Conservation (phyloP, 2,888 invertebrate species). For the Punctoribates punctum region DNA sequence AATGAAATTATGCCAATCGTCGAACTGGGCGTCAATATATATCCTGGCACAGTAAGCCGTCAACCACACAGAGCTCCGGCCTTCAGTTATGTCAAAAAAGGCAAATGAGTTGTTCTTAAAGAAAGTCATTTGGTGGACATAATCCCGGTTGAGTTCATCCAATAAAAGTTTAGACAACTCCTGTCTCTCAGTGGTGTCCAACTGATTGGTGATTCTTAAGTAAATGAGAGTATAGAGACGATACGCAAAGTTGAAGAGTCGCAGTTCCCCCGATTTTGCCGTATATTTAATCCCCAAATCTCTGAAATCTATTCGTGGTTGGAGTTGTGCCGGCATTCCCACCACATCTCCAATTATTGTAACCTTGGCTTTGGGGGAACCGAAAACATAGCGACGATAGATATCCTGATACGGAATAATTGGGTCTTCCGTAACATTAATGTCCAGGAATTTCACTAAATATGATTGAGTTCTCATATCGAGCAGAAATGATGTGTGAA, state of each 20-base stretch:
- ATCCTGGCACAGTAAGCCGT: conserved; percentile 58
- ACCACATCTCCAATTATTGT: conserved; percentile 55
- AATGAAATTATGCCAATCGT: conserved; percentile 60
- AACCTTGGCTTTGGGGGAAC: conserved; percentile 57
- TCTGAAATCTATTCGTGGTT: conserved; percentile 39
- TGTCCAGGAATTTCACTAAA: conserved; percentile 57
- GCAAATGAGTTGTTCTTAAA: conserved; percentile 52
- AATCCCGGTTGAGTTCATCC: conserved; percentile 52
- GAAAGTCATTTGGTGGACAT: conserved; percentile 46
- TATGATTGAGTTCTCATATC: conserved; percentile 59
- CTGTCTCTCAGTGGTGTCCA: conserved; percentile 53
- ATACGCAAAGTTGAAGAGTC: conserved; percentile 59
- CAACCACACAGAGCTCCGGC: conserved; percentile 55
- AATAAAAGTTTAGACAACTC: conserved; percentile 52
- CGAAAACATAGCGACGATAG: conserved; percentile 58
- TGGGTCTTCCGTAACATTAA: conserved; percentile 59
- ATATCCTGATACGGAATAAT: conserved; percentile 56
- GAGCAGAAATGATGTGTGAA: conserved; percentile 59
- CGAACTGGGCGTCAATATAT: conserved; percentile 57
- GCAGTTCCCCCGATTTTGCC: conserved; percentile 53
- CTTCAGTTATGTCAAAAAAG: conserved; percentile 52
- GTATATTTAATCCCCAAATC: conserved; percentile 45
- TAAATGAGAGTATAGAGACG: conserved; percentile 59
- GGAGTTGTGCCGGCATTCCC: conserved; percentile 45
- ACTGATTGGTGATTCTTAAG: conserved; percentile 58